phyloP scores from a whole-genome alignment of 2,113 vertebrate genomes.

The Amphiprion percula region DNA sequence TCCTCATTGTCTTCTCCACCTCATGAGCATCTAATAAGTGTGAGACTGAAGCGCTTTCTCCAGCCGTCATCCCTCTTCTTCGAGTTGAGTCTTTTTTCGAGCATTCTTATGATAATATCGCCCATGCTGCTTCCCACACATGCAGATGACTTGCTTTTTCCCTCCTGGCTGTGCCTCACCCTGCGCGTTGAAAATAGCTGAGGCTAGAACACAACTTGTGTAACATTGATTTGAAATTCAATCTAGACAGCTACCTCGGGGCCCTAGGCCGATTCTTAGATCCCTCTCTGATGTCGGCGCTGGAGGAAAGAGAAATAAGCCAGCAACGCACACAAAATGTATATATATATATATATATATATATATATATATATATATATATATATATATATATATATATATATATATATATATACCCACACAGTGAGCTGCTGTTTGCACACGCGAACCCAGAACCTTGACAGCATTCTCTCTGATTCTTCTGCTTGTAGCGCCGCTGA shows the following conservation, averaged over 20 bases:
- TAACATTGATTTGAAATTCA: slow-evolving; percentile 79
- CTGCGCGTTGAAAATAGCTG: slow-evolving; percentile 68
- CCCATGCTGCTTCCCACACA: slow-evolving; percentile 68
- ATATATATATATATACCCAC: neutral
- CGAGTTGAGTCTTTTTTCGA: slow-evolving; percentile 28
- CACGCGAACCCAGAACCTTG: slow-evolving; percentile 6
- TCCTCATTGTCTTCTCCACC: slow-evolving; percentile 29
- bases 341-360: too few relatives aligned
- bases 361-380: slow-evolving; percentile 1
- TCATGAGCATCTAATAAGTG: slow-evolving; percentile 56
- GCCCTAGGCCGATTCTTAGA: slow-evolving; percentile 56
- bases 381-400: neutral
- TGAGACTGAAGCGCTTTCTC: slow-evolving; percentile 43
- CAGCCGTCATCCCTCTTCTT: slow-evolving; percentile 49
- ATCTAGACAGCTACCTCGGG: slow-evolving; percentile 61
- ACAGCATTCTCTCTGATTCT: slow-evolving; percentile 23
- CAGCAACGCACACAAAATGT: slow-evolving; percentile 22
- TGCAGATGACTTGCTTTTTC: slow-evolving; percentile 63
- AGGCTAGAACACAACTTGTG: slow-evolving; percentile 71
- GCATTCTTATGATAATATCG: slow-evolving; percentile 57
- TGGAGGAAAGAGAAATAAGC: slow-evolving; percentile 27
- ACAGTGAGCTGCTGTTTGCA: slow-evolving; percentile 34
- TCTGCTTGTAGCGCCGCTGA: slow-evolving; percentile 28
- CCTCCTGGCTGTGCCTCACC: slow-evolving; percentile 58
- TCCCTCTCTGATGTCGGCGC: slow-evolving; percentile 32